These are phyloP conservation scores for Nautilus pompilius DNA, from an alignment of 1,140 invertebrate species.

Conservation along the genomic window DNA sequence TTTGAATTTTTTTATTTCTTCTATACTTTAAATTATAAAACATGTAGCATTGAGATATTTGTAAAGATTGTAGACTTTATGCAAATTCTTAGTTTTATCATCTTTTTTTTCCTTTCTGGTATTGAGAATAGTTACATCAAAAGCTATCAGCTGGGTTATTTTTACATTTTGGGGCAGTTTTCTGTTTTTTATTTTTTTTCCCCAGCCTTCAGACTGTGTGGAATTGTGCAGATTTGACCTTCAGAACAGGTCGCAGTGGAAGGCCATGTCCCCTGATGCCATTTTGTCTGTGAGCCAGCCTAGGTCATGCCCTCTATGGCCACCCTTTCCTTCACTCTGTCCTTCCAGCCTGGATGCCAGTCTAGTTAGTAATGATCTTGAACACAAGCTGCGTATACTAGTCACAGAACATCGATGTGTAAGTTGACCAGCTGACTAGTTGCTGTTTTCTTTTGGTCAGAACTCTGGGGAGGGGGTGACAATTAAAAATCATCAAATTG, in stretches of 20 bases:
- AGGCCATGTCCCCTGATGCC: conserved; percentile 54
- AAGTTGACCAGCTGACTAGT: no score
- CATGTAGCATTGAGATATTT: no score
- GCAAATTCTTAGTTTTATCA: no score
- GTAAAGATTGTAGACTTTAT: no score
- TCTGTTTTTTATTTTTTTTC: neutral
- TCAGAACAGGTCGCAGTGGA: conserved; percentile 51
- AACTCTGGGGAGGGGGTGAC: neutral
- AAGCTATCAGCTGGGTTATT: neutral
- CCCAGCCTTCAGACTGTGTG: conserved; percentile 43
- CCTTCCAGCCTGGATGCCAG: conserved; percentile 36
- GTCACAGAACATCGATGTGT: conserved; percentile 50
- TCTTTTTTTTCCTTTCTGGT: neutral
- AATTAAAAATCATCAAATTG: no score
- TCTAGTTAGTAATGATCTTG: conserved; percentile 49
- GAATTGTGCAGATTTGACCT: conserved; percentile 53
- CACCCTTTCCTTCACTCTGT: conserved; percentile 43
- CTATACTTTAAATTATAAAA: neutral
- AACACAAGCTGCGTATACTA: conserved; percentile 48
- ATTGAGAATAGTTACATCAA: no score
- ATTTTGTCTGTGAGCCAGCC: conserved; percentile 47
- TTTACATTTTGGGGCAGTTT: neutral
- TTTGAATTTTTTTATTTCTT: neutral
- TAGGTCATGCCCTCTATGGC: conserved; percentile 31
- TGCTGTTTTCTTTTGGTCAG: conserved; percentile 8